A percentile compares a stretch with the other conserved stretches of the same genome.
Conservation (phyloP, 2,113 vertebrate species). For the Nesoenas mayeri region DNA sequence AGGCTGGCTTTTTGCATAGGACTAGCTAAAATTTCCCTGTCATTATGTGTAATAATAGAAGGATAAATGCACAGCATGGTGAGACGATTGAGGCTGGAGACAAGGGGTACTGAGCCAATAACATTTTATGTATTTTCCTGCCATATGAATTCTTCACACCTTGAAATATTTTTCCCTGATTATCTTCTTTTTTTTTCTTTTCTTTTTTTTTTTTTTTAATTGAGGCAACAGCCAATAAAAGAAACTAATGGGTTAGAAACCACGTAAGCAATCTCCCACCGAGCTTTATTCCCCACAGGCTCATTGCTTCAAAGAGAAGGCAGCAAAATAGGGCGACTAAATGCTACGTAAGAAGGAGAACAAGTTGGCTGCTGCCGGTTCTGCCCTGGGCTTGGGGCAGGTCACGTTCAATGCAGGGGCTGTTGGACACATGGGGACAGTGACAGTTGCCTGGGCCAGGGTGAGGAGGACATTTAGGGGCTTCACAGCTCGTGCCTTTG, state of each 20-base stretch:
- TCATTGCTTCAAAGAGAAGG: slow-evolving; percentile 41
- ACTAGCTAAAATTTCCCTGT: neutral
- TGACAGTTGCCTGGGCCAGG: neutral
- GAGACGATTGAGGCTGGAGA: neutral
- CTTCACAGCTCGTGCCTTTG: neutral
- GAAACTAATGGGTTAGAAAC: slow-evolving; percentile 29
- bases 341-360: neutral
- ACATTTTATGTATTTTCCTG: neutral
- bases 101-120: slow-evolving; percentile 19
- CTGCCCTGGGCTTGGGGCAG: neutral
- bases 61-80: slow-evolving; percentile 16
- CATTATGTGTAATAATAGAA: slow-evolving; percentile 4
- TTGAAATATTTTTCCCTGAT: slow-evolving; percentile 29
- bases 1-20: neutral
- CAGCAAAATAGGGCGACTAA: slow-evolving; percentile 44
- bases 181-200: neutral
- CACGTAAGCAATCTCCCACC: slow-evolving; percentile 28
- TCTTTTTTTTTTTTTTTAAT: neutral
- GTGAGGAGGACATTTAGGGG: neutral
- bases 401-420: neutral
- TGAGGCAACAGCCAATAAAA: slow-evolving; percentile 13
- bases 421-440: neutral
- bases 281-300: slow-evolving; percentile 35
- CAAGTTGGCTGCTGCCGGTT: neutral
- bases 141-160: slow-evolving; percentile 25